Percentiles rank a stretch among this genome's conserved stretches.
Conservation (phyloP, 2,113 vertebrate genomes). For the Holacanthus passer region DNA sequence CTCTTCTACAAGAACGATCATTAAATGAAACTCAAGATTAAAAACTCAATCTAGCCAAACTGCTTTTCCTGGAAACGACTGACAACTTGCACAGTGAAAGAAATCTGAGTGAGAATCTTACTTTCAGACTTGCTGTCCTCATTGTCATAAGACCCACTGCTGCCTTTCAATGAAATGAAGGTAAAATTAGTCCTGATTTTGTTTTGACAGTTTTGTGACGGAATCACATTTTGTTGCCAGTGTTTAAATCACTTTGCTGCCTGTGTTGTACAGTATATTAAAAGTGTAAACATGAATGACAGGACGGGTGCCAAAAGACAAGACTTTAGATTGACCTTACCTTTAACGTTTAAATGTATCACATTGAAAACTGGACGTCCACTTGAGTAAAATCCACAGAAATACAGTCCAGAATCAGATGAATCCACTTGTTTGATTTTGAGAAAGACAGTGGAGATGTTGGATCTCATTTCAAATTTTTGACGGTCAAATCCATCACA, state of each 20-base stretch:
- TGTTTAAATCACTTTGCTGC: not conserved
- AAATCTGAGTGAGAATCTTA: not conserved
- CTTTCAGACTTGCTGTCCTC: no score
- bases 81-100: not conserved
- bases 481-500: constrained; percentile 23
- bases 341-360: constrained; percentile 9
- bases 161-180: not conserved
- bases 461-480: constrained; percentile 47
- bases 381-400: not conserved
- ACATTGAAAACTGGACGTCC: fast-evolving
- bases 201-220: not conserved
- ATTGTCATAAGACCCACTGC: no score
- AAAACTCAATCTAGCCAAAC: no score
- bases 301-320: not conserved
- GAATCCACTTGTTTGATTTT: not conserved
- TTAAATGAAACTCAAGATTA: no score
- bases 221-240: no score
- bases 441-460: not conserved
- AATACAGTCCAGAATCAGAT: constrained; percentile 43
- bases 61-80: no score
- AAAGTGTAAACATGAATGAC: not conserved
- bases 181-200: not conserved
- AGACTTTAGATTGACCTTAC: not conserved
- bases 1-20: not conserved
- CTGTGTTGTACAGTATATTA: not conserved